A percentile compares a stretch with the other conserved stretches of the same genome.
These are phyloP conservation scores for Oreochromis spilurus DNA, from an alignment of 2,113 vertebrate species.

Conservation along the genomic window DNA sequence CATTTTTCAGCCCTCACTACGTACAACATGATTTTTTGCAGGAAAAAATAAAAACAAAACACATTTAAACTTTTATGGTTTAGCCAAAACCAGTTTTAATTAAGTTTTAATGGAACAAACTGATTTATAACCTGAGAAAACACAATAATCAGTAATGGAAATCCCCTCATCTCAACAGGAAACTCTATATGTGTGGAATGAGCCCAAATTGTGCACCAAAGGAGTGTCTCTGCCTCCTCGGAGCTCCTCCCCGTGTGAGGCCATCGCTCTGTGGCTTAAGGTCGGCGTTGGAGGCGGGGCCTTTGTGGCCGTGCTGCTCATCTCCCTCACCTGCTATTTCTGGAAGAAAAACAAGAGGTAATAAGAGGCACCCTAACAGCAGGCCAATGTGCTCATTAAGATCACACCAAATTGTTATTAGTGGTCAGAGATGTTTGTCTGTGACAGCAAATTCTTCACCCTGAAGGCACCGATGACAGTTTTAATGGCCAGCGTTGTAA, in stretches of 20 bases:
- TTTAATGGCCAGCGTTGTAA: not conserved
- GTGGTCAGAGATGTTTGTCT: not conserved
- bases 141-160: not conserved
- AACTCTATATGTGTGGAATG: slow-evolving; percentile 91
- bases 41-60: not conserved
- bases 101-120: not conserved
- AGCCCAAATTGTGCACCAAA: slow-evolving; percentile 86
- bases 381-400: not conserved
- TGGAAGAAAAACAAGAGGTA: slow-evolving; percentile 99
- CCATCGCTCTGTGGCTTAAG: slow-evolving; percentile 91
- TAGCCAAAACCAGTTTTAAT: not conserved
- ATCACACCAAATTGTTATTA: not conserved
- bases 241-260: slow-evolving; percentile 81
- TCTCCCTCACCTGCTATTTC: slow-evolving; percentile 94
- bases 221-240: slow-evolving; percentile 82
- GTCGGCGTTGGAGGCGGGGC: slow-evolving; percentile 84
- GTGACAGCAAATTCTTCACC: not conserved
- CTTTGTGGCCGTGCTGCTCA: slow-evolving; percentile 83
- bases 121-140: not conserved
- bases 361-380: slow-evolving; percentile 50
- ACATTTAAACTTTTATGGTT: not conserved
- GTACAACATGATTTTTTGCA: not conserved
- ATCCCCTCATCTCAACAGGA: slow-evolving; percentile 68
- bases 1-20: not conserved
- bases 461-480: not conserved